Conservation (phyloP, 2,113 vertebrate genomes). For the Callipepla squamata region DNA sequence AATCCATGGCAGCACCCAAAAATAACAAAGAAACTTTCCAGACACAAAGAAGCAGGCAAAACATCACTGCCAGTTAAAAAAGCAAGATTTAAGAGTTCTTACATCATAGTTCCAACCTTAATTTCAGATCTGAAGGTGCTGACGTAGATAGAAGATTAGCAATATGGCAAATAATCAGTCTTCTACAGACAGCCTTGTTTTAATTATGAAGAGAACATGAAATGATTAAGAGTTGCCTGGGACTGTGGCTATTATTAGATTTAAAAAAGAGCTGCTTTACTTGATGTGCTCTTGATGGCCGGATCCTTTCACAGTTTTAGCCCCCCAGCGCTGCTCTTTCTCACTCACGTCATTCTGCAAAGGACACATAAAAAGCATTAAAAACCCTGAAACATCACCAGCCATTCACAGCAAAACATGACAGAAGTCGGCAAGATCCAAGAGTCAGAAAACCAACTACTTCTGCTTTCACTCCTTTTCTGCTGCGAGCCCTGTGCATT, state of each 20-base stretch:
- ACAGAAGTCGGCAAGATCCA: neutral
- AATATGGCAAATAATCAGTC: slow-evolving; percentile 4
- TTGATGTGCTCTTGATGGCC: slow-evolving; percentile 97
- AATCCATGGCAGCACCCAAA: neutral
- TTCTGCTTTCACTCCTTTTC: neutral
- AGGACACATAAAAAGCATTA: neutral
- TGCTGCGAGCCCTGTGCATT: neutral
- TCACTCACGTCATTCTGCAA: slow-evolving; percentile 93
- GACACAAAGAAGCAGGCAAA: neutral
- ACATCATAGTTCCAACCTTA: neutral
- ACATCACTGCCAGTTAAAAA: neutral
- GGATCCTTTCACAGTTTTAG: slow-evolving; percentile 93
- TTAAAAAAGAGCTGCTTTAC: slow-evolving; percentile 76
- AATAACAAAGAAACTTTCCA: neutral
- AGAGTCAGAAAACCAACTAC: neutral
- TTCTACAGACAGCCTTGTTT: neutral
- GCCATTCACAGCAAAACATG: neutral
- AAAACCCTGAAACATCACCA: neutral
- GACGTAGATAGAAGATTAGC: neutral
- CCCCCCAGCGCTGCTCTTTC: slow-evolving; percentile 97
- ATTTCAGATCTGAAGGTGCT: neutral
- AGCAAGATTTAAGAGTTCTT: neutral
- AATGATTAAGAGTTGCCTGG: neutral
- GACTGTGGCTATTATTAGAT: slow-evolving; percentile 2
- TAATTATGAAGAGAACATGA: slow-evolving; percentile 32